phyloP scores from a whole-genome alignment of 2,888 invertebrate genomes.

The Apomyelois bistriatella region DNA sequence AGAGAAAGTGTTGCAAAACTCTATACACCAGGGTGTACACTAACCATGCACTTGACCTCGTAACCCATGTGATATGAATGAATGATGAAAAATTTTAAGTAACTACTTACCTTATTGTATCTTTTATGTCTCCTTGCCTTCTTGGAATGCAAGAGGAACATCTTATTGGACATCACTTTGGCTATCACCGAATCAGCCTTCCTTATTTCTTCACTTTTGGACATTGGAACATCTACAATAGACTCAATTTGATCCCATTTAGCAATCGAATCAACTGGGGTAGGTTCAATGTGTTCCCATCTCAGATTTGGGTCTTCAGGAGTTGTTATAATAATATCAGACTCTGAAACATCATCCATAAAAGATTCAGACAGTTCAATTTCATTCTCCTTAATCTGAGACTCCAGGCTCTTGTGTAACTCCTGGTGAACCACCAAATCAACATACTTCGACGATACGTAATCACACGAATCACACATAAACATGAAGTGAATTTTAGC shows the following conservation, averaged over 20 bases:
- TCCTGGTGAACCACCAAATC: conserved; percentile 39
- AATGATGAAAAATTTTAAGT: no score
- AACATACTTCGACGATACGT: conserved; percentile 28
- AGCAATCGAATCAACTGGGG: not conserved
- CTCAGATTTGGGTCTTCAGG: conserved; percentile 17
- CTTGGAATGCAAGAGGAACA: conserved; percentile 45
- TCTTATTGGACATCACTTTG: conserved; percentile 55
- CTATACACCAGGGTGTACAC: no score
- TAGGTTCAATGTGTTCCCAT: conserved; percentile 6
- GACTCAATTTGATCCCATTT: conserved; percentile 12
- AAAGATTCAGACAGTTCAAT: conserved; percentile 33
- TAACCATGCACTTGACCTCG: no score
- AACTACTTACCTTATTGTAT: conserved; percentile 47
- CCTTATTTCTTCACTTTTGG: conserved; percentile 28
- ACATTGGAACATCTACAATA: not conserved
- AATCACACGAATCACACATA: conserved; percentile 47
- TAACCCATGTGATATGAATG: no score
- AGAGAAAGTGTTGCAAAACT: no score
- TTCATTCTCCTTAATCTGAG: conserved; percentile 23
- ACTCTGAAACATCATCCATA: conserved; percentile 30
- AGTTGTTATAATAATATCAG: conserved; percentile 27
- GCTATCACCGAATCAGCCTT: conserved; percentile 57
- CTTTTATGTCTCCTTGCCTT: conserved; percentile 34
- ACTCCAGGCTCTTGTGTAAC: conserved; percentile 22
- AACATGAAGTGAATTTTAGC: conserved; percentile 45